A percentile compares a stretch with the other conserved stretches of the same genome.
These are phyloP conservation scores for Drosophila pegasa DNA, from an alignment of 2,888 invertebrate species.

Conservation along the genomic window DNA sequence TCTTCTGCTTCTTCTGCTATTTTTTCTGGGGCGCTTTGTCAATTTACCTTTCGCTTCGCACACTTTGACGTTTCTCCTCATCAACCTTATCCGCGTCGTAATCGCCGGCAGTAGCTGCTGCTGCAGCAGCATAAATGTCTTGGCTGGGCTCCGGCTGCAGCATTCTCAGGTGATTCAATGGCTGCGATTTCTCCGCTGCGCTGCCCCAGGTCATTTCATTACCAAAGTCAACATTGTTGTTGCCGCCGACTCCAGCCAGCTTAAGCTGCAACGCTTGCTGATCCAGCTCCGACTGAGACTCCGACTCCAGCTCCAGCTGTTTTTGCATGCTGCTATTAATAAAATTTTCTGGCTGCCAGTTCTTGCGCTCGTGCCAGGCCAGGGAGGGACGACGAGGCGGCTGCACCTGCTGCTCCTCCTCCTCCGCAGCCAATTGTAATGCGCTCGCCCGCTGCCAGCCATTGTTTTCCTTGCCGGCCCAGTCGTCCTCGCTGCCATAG, in stretches of 20 bases:
- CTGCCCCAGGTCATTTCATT: slow-evolving; percentile 75
- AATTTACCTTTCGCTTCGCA: slow-evolving; percentile 78
- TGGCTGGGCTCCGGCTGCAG: slow-evolving; percentile 18
- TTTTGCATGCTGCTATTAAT: slow-evolving; percentile 66
- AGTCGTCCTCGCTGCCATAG: slow-evolving; percentile 19
- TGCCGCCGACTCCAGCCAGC: slow-evolving; percentile 23
- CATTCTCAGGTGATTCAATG: slow-evolving; percentile 67
- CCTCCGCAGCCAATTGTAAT: slow-evolving; percentile 60
- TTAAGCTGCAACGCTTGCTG: slow-evolving; percentile 36
- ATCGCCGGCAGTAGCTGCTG: slow-evolving; percentile 23
- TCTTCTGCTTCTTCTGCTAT: slow-evolving; percentile 8
- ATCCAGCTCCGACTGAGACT: slow-evolving; percentile 1
- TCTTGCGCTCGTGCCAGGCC: slow-evolving; percentile 48
- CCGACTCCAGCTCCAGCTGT: slow-evolving; percentile 32
- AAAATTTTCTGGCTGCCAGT: slow-evolving; percentile 75
- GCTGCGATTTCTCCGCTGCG: slow-evolving; percentile 67
- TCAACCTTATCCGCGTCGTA: slow-evolving; percentile 40
- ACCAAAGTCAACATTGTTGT: slow-evolving; percentile 73
- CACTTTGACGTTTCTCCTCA: slow-evolving; percentile 47
- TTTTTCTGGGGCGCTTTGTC: slow-evolving; percentile 49
- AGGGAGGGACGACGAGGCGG: slow-evolving; percentile 27
- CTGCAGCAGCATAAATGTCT: slow-evolving; percentile 33
- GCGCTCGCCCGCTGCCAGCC: slow-evolving; percentile 60
- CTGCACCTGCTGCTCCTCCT: slow-evolving; percentile 18
- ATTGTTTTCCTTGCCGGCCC: slow-evolving; percentile 57